Percentiles rank a stretch among this genome's conserved stretches.
Evolutionary conservation across 1,140 invertebrate species (phyloP).

Genomic region (Amyelois transitella): DNA sequence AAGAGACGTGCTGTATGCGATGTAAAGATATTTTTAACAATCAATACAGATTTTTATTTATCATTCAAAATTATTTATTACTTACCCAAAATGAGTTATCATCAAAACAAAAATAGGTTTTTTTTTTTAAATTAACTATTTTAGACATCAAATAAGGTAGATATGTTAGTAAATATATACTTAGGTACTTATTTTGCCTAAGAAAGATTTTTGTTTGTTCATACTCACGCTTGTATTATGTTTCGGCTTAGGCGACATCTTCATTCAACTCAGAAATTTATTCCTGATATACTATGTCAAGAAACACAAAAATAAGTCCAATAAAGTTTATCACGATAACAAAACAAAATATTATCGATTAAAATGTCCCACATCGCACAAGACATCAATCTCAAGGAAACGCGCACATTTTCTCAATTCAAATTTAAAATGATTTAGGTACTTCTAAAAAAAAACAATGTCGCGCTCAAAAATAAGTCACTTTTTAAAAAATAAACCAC

Average conservation of each 20-base stretch:
- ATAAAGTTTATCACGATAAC: slow-evolving; percentile 30
- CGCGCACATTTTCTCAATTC: slow-evolving; percentile 13
- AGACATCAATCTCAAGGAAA: slow-evolving; percentile 9
- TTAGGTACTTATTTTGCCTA: background rate
- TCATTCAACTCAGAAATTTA: slow-evolving; percentile 13
- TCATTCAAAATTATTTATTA: background rate
- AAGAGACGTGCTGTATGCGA: background rate
- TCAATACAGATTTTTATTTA: background rate
- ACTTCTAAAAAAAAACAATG: too few species aligned
- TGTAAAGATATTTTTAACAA: background rate
- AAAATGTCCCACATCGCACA: slow-evolving; percentile 32
- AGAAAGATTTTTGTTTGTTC: background rate
- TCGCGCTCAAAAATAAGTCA: background rate
- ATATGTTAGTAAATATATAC: too few species aligned
- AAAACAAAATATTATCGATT: slow-evolving; percentile 39
- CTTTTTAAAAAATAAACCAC: background rate
- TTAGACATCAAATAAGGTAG: too few species aligned
- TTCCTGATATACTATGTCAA: slow-evolving; percentile 30
- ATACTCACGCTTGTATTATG: slow-evolving; percentile 39
- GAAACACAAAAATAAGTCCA: slow-evolving; percentile 47
- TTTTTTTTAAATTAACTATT: too few species aligned
- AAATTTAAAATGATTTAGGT: background rate
- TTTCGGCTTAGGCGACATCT: slow-evolving; percentile 48
- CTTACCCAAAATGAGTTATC: background rate
- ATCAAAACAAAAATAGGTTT: background rate